Evolutionary conservation across 2,888 invertebrate species (phyloP).

Genomic region (Microplitis deprimator): DNA sequence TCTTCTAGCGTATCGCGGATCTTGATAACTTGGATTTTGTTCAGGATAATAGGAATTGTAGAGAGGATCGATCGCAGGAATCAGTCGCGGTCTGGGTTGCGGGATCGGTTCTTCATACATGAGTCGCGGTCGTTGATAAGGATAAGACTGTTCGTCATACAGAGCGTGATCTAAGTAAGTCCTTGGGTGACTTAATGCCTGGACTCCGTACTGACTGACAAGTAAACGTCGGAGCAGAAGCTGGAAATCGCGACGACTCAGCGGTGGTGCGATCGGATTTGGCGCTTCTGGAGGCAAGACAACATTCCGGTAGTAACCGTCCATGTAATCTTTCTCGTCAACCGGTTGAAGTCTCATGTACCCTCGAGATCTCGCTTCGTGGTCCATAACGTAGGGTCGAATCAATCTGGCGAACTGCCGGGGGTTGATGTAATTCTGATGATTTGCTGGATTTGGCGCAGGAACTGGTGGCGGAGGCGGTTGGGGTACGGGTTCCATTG

Average conservation of each 20-base stretch:
- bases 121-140: slow-evolving; percentile 58
- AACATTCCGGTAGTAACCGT: slow-evolving; percentile 61
- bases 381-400: neutral
- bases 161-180: slow-evolving; percentile 67
- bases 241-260: slow-evolving; percentile 81
- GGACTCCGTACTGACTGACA: slow-evolving; percentile 73
- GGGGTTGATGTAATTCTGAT: neutral
- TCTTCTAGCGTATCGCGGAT: slow-evolving; percentile 62
- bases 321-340: slow-evolving; percentile 63
- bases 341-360: slow-evolving; percentile 45
- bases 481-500: neutral
- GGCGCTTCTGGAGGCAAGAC: slow-evolving; percentile 72
- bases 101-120: slow-evolving; percentile 14
- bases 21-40: slow-evolving; percentile 58
- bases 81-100: slow-evolving; percentile 47
- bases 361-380: neutral
- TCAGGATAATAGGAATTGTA: slow-evolving; percentile 61
- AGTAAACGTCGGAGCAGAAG: slow-evolving; percentile 79
- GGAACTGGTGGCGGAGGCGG: neutral
- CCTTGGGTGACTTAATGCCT: slow-evolving; percentile 65
- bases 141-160: slow-evolving; percentile 67
- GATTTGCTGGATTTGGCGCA: neutral
- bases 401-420: neutral
- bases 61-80: slow-evolving; percentile 54
- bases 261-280: slow-evolving; percentile 78